These are phyloP conservation scores for Strigops habroptila DNA, from an alignment of 2,113 vertebrate species.

Conservation along the genomic window DNA sequence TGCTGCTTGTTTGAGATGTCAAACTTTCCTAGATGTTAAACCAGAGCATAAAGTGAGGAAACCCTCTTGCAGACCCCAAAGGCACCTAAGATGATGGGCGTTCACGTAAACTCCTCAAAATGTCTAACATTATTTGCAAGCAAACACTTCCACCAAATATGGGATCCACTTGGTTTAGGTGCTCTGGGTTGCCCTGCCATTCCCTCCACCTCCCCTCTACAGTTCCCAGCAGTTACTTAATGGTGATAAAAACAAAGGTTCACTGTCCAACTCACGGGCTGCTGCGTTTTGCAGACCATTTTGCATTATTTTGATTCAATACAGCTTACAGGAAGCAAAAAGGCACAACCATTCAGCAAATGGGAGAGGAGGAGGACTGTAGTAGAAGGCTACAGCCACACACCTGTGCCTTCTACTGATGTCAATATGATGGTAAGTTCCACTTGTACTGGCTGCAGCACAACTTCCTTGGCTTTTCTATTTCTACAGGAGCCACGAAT, in stretches of 20 bases:
- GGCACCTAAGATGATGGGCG: background rate
- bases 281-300: background rate
- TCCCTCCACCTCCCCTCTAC: background rate
- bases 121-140: background rate
- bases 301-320: background rate
- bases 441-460: background rate
- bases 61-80: background rate
- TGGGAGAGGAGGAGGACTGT: accelerated
- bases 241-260: background rate
- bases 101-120: background rate
- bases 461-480: background rate
- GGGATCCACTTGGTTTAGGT: background rate
- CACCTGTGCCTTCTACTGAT: accelerated
- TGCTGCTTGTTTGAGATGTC: background rate
- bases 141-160: background rate
- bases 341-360: background rate
- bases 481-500: background rate
- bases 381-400: background rate
- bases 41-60: background rate
- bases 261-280: background rate
- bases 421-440: background rate
- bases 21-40: background rate
- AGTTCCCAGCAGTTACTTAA: background rate
- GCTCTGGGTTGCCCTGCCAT: background rate
- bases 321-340: background rate